phyloP scores from a whole-genome alignment of 2,888 invertebrate species.

The Dicycla oo region DNA sequence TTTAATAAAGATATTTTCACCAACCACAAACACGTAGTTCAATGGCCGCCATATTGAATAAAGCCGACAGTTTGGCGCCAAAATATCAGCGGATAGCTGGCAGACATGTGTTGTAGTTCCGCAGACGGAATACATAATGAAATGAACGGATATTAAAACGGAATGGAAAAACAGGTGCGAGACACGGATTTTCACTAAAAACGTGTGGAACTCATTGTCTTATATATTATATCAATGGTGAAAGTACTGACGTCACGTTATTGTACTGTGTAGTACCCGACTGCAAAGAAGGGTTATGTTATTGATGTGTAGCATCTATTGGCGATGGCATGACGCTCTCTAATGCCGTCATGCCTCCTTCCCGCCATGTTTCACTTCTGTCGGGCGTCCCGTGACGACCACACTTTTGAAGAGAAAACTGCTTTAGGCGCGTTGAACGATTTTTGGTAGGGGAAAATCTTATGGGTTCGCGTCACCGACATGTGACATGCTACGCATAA shows the following conservation, averaged over 20 bases:
- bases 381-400: too few species aligned
- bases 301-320: not conserved
- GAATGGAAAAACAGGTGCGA: slow-evolving; percentile 37
- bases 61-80: slow-evolving; percentile 39
- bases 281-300: not conserved
- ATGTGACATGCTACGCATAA: too few species aligned
- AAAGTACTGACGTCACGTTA: not conserved
- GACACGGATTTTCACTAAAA: slow-evolving; percentile 20
- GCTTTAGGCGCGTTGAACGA: too few species aligned
- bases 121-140: slow-evolving; percentile 52
- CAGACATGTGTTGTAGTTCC: slow-evolving; percentile 34
- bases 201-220: too few species aligned
- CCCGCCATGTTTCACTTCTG: too few species aligned
- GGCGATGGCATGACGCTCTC: too few species aligned
- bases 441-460: too few species aligned
- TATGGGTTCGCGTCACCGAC: too few species aligned
- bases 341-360: too few species aligned
- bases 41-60: slow-evolving; percentile 47
- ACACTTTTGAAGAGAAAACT: too few species aligned
- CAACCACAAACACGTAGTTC: slow-evolving; percentile 38
- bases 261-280: not conserved
- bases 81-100: slow-evolving; percentile 39
- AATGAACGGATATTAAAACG: slow-evolving; percentile 58
- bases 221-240: too few species aligned
- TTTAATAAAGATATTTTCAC: slow-evolving; percentile 32